Base-by-base conservation (phyloP, 1,140 invertebrate species). In the Drosophila ironensis region DNA sequence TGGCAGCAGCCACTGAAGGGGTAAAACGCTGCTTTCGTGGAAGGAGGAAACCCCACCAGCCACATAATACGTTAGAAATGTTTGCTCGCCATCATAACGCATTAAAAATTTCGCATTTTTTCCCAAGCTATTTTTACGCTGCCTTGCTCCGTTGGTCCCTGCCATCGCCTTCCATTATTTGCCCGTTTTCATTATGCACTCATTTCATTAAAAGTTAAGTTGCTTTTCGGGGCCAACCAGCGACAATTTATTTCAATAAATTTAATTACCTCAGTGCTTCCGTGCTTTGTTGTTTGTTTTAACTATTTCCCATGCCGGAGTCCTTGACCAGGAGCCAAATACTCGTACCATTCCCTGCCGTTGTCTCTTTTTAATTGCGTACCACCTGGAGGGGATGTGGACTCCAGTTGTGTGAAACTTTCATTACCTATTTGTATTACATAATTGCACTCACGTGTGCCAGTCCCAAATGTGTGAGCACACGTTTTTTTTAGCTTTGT, bases 201-300 rank as follows among this genome's bases (percentile, higher is more conserved):
- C 69, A 61, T 68, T 77, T 53, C 72, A 84, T 69, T 77, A 77
- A 77, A 77, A 63, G 54, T 84, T 84, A 82, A 63, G 56, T 60
- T 19, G 38, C 57, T 54, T 51, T 57, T 54, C 35, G 47, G 27
- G 68, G 51, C 75, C 48, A 44, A 44, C 57, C 72, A 80, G 50
- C 60, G 75, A 60, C 77, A 81, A 77, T 81, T 81, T 81, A 81
- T 84, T 81, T 81, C 70, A 81, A 81, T 81, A 77, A 77, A 84
- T 84, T 84, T 72, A 77, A 81, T 81, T 84, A 81, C 56, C 51
- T 40, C 24, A 12, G 41, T 4, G 24, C 19, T 28, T 42, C 17
- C 6, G 22, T 12, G 2, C 22, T 57, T 70, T 50, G 64, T 57
- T 46, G 56, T 35, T 37, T 37, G 33, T 37, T 37, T 4, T 9